Base-by-base conservation (phyloP, 2,113 vertebrate species). In the Notarius quadriscutis region DNA sequence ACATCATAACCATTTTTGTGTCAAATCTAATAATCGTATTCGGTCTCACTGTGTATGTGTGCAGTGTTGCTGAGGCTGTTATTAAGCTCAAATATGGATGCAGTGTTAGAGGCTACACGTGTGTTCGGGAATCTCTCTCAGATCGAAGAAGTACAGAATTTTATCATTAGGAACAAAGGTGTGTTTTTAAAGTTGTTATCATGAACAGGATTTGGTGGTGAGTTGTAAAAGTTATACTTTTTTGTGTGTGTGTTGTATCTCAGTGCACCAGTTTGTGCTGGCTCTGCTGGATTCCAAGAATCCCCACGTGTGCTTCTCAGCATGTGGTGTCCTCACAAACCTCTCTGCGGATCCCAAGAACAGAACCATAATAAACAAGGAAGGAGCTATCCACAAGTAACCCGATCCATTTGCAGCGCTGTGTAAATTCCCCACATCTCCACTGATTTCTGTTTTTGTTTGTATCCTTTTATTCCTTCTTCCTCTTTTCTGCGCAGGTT, bases 271-370 rank as follows among this genome's bases (percentile, higher is more conserved):
- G 93, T 97, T 98, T 88, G 62, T 96, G 87, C 94, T 98, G 51
- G 93, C 96, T 0, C 93, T 99, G 88, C 95, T 99, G 41, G 97
- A 97, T 92, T 96, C 97, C 15, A 96, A 96, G 93, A 96, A 95
- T 84, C 93, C 94, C n/a, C 97, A 98, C 22, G 90, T 98, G 89
- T 99, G 98, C 91, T 97, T 97, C 90, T 96, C 96, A 51, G 97
- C 97, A 89, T 98, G 97, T 84, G 98, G 98, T 72, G 97, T 99
- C 87, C 96, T 99, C 90, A 97, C 97, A 83, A 99, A 99, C 90
- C 95, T 99, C 91, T 95, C 94, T 48, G 93, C 95, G 90, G 96
- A 97, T 86, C 91, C 93, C 84, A 92, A 93, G 72, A 95, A 90
- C 86, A 92, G 93, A 55, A 58, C 55, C 84, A 72, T 94, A 63